These are phyloP conservation scores for Homarus americanus DNA, from an alignment of 1,140 invertebrate species.

Conservation along the genomic window DNA sequence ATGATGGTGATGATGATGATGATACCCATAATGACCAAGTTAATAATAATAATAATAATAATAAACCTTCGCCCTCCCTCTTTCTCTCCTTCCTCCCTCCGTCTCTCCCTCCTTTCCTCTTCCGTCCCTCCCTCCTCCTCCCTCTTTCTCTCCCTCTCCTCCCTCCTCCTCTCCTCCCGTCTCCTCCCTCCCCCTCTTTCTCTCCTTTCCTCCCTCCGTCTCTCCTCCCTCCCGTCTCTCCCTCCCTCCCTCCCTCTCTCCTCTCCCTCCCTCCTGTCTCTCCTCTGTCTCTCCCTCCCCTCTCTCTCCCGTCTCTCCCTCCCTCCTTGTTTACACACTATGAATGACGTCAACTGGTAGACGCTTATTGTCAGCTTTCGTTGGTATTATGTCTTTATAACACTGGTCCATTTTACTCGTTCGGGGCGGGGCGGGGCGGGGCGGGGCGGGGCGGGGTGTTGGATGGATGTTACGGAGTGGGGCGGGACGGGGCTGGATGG, in stretches of 20 bases:
- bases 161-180: no score
- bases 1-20: no score
- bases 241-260: neutral
- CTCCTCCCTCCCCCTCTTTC: no score
- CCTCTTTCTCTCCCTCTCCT: no score
- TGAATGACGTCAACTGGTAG: constrained; percentile 10
- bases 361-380: constrained; percentile 13
- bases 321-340: neutral
- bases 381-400: neutral
- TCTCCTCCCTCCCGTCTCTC: neutral
- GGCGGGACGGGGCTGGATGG: neutral
- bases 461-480: neutral
- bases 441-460: neutral
- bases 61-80: no score
- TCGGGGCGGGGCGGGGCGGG: neutral
- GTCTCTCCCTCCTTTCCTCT: no score
- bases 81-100: no score
- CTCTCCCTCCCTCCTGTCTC: neutral
- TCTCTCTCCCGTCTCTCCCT: no score
- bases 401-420: neutral
- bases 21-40: no score
- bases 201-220: no score
- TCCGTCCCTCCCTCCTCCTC: no score
- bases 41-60: no score
- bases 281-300: neutral